Evolutionary conservation across 1,140 invertebrate species (phyloP).

Genomic region (Drosophila arawakana): DNA sequence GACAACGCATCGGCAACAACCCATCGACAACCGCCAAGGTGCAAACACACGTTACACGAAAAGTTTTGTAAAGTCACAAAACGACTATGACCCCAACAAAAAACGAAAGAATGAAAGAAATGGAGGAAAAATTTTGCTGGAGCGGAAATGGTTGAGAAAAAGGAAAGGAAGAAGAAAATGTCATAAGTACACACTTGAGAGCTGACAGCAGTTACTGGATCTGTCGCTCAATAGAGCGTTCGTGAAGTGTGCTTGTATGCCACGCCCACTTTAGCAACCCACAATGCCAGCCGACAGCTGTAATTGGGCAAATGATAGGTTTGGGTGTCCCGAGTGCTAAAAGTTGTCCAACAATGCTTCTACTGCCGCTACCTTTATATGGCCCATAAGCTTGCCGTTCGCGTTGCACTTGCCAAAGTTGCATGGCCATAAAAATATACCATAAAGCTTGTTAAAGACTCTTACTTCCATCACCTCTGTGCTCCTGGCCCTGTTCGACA

Average conservation of each 20-base stretch:
- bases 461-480: background rate
- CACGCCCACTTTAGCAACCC: constrained; percentile 68
- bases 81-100: constrained; percentile 55
- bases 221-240: constrained; percentile 67
- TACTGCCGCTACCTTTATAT: constrained; percentile 53
- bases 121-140: constrained; percentile 17
- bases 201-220: constrained; percentile 52
- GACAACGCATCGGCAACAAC: constrained; percentile 46
- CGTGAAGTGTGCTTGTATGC: constrained; percentile 63
- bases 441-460: constrained; percentile 51
- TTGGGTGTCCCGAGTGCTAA: constrained; percentile 47
- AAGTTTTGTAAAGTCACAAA: constrained; percentile 68
- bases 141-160: background rate
- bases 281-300: constrained; percentile 36
- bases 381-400: constrained; percentile 66
- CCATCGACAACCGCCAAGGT: constrained; percentile 66
- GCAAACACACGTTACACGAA: constrained; percentile 67
- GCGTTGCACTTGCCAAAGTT: constrained; percentile 68
- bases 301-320: constrained; percentile 73
- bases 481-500: constrained; percentile 2
- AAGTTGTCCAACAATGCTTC: constrained; percentile 59
- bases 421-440: constrained; percentile 73
- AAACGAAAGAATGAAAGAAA: constrained; percentile 14
- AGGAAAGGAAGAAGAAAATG: constrained; percentile 31
- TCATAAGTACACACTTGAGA: constrained; percentile 75